Conservation (phyloP, 2,797 vertebrate genomes). For the Chaetodon trifasciatus region DNA sequence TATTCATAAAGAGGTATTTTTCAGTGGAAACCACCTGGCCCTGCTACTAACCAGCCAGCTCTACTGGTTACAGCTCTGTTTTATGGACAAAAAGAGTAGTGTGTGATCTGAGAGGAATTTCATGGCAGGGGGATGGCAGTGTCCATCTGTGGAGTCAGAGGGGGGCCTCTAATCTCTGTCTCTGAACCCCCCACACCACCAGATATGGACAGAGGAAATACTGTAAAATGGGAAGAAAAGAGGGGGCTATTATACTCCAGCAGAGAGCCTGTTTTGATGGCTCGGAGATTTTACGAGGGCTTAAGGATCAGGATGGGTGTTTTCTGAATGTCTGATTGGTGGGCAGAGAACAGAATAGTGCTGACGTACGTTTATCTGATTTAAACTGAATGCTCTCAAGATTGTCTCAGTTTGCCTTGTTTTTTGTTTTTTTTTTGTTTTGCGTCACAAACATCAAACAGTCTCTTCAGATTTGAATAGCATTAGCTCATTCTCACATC, state of each 20-base stretch:
- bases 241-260: slow-evolving; percentile 45
- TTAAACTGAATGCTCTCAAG: neutral
- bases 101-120: slow-evolving; percentile 66
- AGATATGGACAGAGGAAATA: slow-evolving; percentile 54
- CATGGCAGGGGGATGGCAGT: slow-evolving; percentile 65
- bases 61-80: slow-evolving; percentile 25
- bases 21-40: neutral
- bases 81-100: slow-evolving; percentile 48
- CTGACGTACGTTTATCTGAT: neutral
- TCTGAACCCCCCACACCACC: slow-evolving; percentile 38
- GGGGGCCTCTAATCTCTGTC: slow-evolving; percentile 79
- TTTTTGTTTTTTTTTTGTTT: neutral
- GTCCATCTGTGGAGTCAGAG: slow-evolving; percentile 76
- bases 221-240: slow-evolving; percentile 52
- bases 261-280: slow-evolving; percentile 50
- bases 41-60: neutral
- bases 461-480: neutral
- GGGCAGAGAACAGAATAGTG: neutral
- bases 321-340: slow-evolving; percentile 14
- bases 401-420: neutral
- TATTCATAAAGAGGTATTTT: neutral
- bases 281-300: slow-evolving; percentile 28
- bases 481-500: neutral
- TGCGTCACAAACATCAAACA: neutral
- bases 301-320: slow-evolving; percentile 44